phyloP scores from a whole-genome alignment of 2,888 invertebrate genomes.

The Aleiodes alternator region DNA sequence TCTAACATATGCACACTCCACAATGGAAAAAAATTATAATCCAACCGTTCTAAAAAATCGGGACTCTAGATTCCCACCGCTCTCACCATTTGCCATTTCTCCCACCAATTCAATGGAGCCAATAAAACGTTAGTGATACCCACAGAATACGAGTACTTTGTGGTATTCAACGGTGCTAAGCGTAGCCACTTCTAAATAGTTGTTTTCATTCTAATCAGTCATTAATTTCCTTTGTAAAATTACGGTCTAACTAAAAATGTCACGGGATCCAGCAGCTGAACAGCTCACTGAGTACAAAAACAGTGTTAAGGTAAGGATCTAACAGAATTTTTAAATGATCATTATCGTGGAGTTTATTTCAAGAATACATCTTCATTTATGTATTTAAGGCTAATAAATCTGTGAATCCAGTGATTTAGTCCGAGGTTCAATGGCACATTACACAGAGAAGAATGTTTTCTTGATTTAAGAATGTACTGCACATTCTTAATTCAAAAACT shows the following conservation, averaged over 20 bases:
- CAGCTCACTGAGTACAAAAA: slow-evolving; percentile 81
- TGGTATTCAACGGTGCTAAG: slow-evolving; percentile 34
- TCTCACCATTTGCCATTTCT: slow-evolving; percentile 45
- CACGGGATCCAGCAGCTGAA: slow-evolving; percentile 80
- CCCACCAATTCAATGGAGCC: slow-evolving; percentile 54
- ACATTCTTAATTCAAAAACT: no score
- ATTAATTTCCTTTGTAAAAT: slow-evolving; percentile 12
- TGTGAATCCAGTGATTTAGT: slow-evolving; percentile 3
- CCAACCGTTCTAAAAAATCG: no score
- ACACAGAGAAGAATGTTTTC: no score
- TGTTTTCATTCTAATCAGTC: slow-evolving; percentile 6
- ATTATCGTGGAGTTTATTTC: background rate
- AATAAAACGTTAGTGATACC: slow-evolving; percentile 62
- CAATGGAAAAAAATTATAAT: no score
- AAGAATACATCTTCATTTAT: background rate
- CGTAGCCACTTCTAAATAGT: slow-evolving; percentile 21
- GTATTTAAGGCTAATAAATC: background rate
- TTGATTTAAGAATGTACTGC: no score
- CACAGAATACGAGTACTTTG: slow-evolving; percentile 47
- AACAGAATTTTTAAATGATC: background rate
- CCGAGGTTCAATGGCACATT: background rate
- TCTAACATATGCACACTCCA: no score
- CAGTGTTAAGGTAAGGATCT: slow-evolving; percentile 77
- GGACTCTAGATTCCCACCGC: no score
- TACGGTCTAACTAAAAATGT: slow-evolving; percentile 67